A percentile compares a stretch with the other conserved stretches of the same genome.
Conservation (phyloP, 2,113 vertebrate species). For the Nanorana parkeri region DNA sequence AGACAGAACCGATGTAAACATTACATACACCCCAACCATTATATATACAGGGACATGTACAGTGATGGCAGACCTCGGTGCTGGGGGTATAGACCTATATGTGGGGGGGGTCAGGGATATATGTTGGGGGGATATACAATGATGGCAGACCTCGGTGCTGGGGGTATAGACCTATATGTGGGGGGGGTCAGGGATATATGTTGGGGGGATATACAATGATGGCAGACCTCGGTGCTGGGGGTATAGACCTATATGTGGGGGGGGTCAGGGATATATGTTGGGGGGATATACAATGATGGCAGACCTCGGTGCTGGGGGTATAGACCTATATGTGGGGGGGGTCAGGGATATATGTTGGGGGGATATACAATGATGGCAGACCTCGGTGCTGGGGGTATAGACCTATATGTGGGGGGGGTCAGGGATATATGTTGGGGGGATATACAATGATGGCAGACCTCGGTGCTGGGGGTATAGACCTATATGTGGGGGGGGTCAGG, state of each 20-base stretch:
- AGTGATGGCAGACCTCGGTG: conserved; percentile 80
- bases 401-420: background rate
- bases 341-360: background rate
- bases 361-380: conserved; percentile 56
- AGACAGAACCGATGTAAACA: background rate
- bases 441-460: conserved; percentile 73
- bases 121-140: background rate
- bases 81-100: too few relatives aligned
- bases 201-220: background rate
- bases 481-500: background rate
- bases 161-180: too few relatives aligned
- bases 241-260: too few relatives aligned
- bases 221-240: conserved; percentile 86
- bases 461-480: conserved; percentile 86
- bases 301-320: conserved; percentile 88
- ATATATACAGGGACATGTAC: background rate
- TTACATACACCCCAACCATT: too few relatives aligned
- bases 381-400: conserved; percentile 90
- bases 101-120: background rate
- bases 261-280: background rate
- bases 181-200: background rate
- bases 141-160: conserved; percentile 85
- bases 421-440: background rate
- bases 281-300: background rate
- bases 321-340: too few relatives aligned